Evolutionary conservation across 2,888 invertebrate genomes (phyloP), one percentile per base, ranked within the genome.

Genomic region (Portevinia maculata): DNA sequence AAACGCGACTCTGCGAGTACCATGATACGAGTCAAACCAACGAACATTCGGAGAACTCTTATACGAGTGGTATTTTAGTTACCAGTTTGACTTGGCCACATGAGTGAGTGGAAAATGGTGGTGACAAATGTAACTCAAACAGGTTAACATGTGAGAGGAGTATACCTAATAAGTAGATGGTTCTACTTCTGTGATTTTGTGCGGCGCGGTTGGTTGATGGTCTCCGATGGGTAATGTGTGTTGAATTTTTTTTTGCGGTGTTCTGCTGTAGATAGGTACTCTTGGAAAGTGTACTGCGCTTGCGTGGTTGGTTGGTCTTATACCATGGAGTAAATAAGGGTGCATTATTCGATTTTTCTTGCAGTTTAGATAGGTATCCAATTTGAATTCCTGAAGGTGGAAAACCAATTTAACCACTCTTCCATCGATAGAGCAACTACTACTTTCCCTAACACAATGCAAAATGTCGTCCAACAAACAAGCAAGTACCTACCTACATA

Each of bases 1-100:
- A 5, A 24, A 24, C 24, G 5, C 24, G 24, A 24, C 3, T 24
- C 24, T 5, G 24, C 74, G 62, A 69, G 69, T 69, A 55, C 59
- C 53, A 64, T 70, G 39, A 65, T 52, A 76, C 78, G 55, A 83
- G 83, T 73, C 67, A n/a, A 70, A 76, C 28, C 37, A 59, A 50
- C 24, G 24, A 11, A 30, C 52, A 59, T 50, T 41, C 64, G 32
- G 59, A 62, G 32, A 81, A 83, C 83, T 83, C 83, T 83, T 83
- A 83, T 83, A 83, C 83, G 78, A 78, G 83, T 76, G 65, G 8
- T 3, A 9, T 9, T 11, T 9, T 37, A n/a, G 39, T 30, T 65
- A 59, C 57, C 41, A 52, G 17, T 34, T 28, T 44, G 9, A 19
- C 5, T 15, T 41, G 15, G 7, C n/a, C n/a, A 11, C 0, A 11